phyloP scores from a whole-genome alignment of 2,797 vertebrate species.

The Myotis findleyi region DNA sequence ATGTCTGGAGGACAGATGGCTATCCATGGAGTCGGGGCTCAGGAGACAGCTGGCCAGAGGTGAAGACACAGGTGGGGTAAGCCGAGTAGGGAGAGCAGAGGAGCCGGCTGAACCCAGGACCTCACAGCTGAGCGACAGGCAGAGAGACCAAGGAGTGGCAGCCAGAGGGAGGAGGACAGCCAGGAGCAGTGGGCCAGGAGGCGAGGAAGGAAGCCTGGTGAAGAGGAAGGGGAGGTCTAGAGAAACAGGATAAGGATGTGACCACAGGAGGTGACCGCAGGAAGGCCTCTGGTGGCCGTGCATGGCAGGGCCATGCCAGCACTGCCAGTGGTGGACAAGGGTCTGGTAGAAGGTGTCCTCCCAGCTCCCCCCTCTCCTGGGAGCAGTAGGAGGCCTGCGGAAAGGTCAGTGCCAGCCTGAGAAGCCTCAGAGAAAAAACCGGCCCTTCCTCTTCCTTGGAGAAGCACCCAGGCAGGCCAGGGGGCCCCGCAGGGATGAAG shows the following conservation, averaged over 20 bases:
- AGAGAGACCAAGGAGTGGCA: background rate
- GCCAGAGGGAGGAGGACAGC: background rate
- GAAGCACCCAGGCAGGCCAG: background rate
- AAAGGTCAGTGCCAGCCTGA: background rate
- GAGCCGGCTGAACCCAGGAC: background rate
- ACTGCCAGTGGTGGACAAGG: background rate
- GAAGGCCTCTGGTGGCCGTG: background rate
- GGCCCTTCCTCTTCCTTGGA: background rate
- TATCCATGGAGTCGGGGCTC: background rate
- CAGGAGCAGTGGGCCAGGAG: background rate
- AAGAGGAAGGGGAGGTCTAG: background rate
- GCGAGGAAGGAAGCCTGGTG: background rate
- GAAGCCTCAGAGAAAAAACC: background rate
- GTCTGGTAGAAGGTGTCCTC: too few relatives aligned
- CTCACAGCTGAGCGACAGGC: background rate
- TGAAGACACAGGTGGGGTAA: background rate
- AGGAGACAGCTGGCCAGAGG: background rate
- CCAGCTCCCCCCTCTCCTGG: background rate
- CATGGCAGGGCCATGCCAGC: background rate
- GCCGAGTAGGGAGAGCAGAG: background rate
- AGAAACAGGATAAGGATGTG: background rate
- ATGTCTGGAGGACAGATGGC: background rate
- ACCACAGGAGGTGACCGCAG: background rate
- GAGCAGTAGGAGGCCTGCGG: background rate
- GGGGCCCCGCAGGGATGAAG: accelerated